Evolutionary conservation across 1,140 invertebrate species (phyloP).

Genomic region (Brachionus paranguensis): DNA sequence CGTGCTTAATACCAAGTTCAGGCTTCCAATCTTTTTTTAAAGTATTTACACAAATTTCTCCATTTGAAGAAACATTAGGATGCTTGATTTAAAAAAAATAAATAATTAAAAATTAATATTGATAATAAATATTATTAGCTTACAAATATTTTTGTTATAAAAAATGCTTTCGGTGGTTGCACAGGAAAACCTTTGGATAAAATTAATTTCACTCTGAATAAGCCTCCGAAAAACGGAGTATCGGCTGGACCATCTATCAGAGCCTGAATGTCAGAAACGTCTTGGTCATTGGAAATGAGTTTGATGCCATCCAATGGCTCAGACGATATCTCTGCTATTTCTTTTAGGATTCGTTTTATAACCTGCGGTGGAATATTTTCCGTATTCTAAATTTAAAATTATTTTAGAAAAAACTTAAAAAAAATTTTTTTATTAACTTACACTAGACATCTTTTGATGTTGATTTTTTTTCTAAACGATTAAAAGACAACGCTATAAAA

Average conservation of each 20-base stretch:
- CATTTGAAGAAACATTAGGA: conserved; percentile 86
- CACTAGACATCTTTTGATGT: neutral
- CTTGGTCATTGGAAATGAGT: conserved; percentile 77
- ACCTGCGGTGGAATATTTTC: conserved; percentile 89
- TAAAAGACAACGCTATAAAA: neutral
- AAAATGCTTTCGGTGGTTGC: conserved; percentile 85
- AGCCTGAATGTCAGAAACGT: conserved; percentile 84
- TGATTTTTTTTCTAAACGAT: neutral
- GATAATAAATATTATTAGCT: neutral
- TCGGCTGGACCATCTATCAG: conserved; percentile 73
- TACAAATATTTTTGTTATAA: conserved; percentile 85
- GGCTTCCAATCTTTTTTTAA: conserved; percentile 92
- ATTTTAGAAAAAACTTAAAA: neutral
- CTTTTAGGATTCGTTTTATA: conserved; percentile 73
- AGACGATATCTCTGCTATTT: conserved; percentile 69
- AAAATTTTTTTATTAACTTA: neutral
- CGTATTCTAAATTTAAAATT: conserved; percentile 61
- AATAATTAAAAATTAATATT: too few relatives aligned
- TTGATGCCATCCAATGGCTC: conserved; percentile 81
- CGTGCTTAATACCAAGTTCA: conserved; percentile 89
- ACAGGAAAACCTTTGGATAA: conserved; percentile 87
- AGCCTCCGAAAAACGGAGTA: conserved; percentile 55
- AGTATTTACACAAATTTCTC: conserved; percentile 95
- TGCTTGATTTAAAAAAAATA: conserved; percentile 56
- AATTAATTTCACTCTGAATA: conserved; percentile 75